A percentile compares a stretch with the other conserved stretches of the same genome.
These are phyloP conservation scores for Corydoras sp. DNA, from an alignment of 2,113 vertebrate genomes.

Conservation along the genomic window DNA sequence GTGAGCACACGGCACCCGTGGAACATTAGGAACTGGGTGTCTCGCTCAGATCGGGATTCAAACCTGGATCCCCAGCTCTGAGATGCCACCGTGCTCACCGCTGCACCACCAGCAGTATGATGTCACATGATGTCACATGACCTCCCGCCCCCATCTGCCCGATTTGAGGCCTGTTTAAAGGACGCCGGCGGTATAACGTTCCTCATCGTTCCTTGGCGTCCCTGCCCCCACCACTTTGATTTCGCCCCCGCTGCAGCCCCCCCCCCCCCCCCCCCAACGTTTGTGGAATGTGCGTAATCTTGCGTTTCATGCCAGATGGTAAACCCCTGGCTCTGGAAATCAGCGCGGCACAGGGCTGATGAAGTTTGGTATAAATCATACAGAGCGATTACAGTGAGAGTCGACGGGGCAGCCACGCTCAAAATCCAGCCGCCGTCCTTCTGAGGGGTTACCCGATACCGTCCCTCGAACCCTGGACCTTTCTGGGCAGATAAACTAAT, in stretches of 20 bases:
- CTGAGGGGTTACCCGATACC: neutral
- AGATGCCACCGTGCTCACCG: too few relatives aligned
- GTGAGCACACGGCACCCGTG: too few relatives aligned
- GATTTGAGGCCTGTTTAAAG: slow-evolving; percentile 1
- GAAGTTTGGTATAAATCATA: slow-evolving; percentile 51
- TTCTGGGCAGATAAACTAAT: too few relatives aligned
- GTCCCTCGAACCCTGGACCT: too few relatives aligned
- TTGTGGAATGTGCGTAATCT: slow-evolving; percentile 43
- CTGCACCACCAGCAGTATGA: too few relatives aligned
- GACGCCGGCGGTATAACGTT: neutral
- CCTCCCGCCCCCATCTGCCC: too few relatives aligned
- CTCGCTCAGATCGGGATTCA: too few relatives aligned
- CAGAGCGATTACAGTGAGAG: slow-evolving; percentile 12
- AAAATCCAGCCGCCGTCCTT: neutral
- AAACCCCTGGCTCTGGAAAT: slow-evolving; percentile 37
- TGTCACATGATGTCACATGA: too few relatives aligned
- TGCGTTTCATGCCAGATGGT: slow-evolving; percentile 31
- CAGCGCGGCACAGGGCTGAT: slow-evolving; percentile 32
- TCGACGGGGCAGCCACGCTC: slow-evolving; percentile 2
- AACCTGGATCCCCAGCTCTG: too few relatives aligned
- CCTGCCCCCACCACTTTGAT: neutral
- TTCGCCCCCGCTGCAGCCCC: neutral
- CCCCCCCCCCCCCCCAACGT: slow-evolving; percentile 11
- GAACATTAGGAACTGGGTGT: too few relatives aligned
- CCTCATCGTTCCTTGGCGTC: neutral